phyloP scores from a whole-genome alignment of 2,113 vertebrate species.

The Saguinus imperator region DNA sequence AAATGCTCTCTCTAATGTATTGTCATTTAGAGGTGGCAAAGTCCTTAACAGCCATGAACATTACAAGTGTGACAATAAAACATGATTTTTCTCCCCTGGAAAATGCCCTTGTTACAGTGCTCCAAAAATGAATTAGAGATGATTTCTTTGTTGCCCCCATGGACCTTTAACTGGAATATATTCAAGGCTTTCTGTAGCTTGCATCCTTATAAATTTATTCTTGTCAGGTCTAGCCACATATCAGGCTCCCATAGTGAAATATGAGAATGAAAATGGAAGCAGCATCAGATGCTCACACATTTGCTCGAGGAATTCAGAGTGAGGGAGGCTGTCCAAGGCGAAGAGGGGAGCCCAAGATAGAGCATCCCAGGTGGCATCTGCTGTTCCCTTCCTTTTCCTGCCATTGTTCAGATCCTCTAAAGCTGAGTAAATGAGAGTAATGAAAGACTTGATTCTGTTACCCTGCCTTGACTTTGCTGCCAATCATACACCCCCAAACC shows the following conservation, averaged over 20 bases:
- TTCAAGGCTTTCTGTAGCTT: constrained; percentile 66
- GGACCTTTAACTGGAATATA: constrained; percentile 70
- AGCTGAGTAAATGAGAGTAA: constrained; percentile 61
- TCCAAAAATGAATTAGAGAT: constrained; percentile 67
- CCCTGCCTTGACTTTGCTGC: constrained; percentile 8
- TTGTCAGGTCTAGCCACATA: constrained; percentile 60
- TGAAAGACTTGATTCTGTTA: constrained; percentile 10
- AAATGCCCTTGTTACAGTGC: constrained; percentile 63
- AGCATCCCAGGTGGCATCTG: not conserved
- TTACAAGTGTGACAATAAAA: constrained; percentile 51
- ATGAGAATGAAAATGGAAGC: constrained; percentile 69
- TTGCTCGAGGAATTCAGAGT: constrained; percentile 67
- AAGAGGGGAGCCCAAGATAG: not conserved
- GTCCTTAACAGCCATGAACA: constrained; percentile 59
- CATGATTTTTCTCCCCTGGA: constrained; percentile 65
- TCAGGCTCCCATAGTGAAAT: constrained; percentile 72
- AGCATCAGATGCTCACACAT: constrained; percentile 54
- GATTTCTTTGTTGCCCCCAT: constrained; percentile 59
- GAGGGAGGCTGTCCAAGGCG: constrained; percentile 10
- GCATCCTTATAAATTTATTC: constrained; percentile 73
- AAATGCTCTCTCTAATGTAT: constrained; percentile 48
- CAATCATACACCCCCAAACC: not conserved
- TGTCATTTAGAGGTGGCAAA: constrained; percentile 56
- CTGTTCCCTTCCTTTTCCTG: not conserved
- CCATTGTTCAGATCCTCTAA: not conserved